Conservation (phyloP, 2,113 vertebrate species). For the Pseudorectes ferrugineus region DNA sequence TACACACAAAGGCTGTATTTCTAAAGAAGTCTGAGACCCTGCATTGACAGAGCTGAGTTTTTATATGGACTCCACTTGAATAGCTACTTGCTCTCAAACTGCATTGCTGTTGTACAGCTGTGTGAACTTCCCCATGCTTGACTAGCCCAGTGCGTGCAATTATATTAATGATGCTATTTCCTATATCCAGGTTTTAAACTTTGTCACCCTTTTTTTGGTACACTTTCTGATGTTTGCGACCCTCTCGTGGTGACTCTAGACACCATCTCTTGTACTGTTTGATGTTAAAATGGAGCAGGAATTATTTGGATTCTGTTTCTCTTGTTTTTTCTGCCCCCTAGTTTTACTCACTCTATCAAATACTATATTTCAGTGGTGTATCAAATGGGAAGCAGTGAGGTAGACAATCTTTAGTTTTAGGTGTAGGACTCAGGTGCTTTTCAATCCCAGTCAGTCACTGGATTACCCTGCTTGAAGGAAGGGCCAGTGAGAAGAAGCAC, state of each 20-base stretch:
- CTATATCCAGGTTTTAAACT: background rate
- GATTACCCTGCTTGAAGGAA: background rate
- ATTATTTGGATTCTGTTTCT: background rate
- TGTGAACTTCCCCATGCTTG: background rate
- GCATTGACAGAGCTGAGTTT: background rate
- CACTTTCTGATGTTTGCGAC: background rate
- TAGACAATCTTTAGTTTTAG: background rate
- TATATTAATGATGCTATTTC: background rate
- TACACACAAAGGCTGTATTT: background rate
- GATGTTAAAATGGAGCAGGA: background rate
- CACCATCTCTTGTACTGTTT: background rate
- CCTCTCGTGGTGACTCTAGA: background rate
- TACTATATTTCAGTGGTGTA: background rate
- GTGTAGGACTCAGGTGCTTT: background rate
- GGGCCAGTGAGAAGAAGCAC: background rate
- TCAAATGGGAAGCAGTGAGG: background rate
- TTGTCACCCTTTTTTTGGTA: background rate
- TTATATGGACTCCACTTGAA: background rate
- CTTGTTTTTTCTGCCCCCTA: background rate
- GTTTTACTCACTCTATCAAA: background rate
- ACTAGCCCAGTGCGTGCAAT: rapidly evolving
- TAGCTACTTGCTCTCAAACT: background rate
- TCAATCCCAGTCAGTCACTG: background rate
- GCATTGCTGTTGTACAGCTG: background rate
- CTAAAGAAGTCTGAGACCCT: background rate